Conservation (phyloP, 2,797 vertebrate genomes). For the Ispidina picta region DNA sequence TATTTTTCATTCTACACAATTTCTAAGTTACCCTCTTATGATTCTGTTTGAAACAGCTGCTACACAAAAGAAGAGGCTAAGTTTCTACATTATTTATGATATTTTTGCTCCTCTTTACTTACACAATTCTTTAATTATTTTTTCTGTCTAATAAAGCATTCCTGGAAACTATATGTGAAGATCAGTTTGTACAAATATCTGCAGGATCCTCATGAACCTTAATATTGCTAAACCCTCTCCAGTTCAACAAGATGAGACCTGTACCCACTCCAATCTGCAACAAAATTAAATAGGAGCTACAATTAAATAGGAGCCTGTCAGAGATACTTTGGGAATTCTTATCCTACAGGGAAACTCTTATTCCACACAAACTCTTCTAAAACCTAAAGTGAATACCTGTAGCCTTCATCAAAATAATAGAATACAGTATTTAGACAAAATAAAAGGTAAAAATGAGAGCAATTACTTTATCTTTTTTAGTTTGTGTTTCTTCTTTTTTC, state of each 20-base stretch:
- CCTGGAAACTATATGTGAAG: not conserved
- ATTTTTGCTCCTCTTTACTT: not conserved
- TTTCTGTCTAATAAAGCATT: not conserved
- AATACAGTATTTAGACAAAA: not conserved
- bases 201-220: not conserved
- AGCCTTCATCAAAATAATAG: not conserved
- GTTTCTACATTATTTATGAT: not conserved
- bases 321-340: not conserved
- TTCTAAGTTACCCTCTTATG: not conserved
- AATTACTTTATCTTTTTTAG: conserved; percentile 59
- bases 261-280: not conserved
- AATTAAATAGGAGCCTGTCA: not conserved
- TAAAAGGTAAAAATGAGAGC: not conserved
- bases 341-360: not conserved
- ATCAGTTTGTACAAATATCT: not conserved
- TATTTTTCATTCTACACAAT: not conserved
- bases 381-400: not conserved
- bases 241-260: not conserved
- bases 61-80: not conserved
- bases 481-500: not conserved
- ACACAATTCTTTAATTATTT: not conserved
- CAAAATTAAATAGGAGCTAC: not conserved
- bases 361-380: not conserved
- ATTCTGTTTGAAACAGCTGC: not conserved
- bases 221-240: not conserved